These are phyloP conservation scores for Xenopus petersii DNA, from an alignment of 2,797 vertebrate species.

Conservation along the genomic window DNA sequence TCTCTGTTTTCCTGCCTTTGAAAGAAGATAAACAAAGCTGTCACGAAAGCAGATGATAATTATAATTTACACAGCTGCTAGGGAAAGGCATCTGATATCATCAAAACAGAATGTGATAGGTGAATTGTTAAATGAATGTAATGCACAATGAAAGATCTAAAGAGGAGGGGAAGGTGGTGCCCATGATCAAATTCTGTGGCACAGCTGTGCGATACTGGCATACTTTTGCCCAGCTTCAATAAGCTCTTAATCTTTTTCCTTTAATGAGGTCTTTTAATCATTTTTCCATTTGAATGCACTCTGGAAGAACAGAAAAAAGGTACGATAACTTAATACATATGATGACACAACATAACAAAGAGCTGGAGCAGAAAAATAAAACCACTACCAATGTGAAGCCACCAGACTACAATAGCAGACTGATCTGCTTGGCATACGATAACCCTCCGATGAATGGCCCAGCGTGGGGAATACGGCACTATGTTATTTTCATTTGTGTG, in stretches of 20 bases:
- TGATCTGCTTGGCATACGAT: conserved; percentile 45
- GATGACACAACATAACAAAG: conserved; percentile 48
- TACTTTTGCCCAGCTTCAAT: conserved; percentile 13
- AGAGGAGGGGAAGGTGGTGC: conserved; percentile 17
- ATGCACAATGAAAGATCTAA: conserved; percentile 34
- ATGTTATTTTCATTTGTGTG: conserved; percentile 46
- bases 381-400: conserved; percentile 35
- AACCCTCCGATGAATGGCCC: conserved; percentile 33
- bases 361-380: conserved; percentile 34
- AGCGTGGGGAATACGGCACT: conserved; percentile 28
- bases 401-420: conserved; percentile 29
- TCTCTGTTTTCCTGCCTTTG: conserved; percentile 21
- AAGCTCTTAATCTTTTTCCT: conserved; percentile 25
- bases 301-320: conserved; percentile 35
- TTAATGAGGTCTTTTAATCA: conserved; percentile 27
- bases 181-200: conserved; percentile 34
- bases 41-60: conserved; percentile 16
- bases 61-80: conserved; percentile 56
- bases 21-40: conserved; percentile 23
- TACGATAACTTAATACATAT: conserved; percentile 46
- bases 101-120: conserved; percentile 46
- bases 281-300: conserved; percentile 23
- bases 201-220: conserved; percentile 39
- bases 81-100: conserved; percentile 45
- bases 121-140: conserved; percentile 38